Evolutionary conservation across 2,113 vertebrate genomes (phyloP).

Genomic region (Carettochelys insculpta): DNA sequence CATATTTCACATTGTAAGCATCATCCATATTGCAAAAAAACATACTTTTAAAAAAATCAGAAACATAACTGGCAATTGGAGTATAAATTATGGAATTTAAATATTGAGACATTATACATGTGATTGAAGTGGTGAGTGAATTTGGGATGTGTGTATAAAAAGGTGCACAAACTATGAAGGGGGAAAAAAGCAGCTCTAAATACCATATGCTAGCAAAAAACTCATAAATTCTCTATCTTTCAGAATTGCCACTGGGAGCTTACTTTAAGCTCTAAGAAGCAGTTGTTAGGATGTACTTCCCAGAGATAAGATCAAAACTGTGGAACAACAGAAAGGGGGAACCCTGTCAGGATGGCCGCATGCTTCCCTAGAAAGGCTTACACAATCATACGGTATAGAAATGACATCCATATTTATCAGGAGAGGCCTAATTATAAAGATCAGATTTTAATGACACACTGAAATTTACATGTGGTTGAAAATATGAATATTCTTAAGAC

Average conservation of each 20-base stretch:
- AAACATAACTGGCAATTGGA: conserved; percentile 16
- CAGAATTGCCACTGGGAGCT: conserved; percentile 1
- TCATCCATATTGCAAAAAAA: conserved; percentile 30
- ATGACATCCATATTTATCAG: conserved; percentile 78
- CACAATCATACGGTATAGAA: conserved; percentile 64
- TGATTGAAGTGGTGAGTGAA: background rate
- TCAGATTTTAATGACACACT: conserved; percentile 81
- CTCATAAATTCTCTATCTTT: conserved; percentile 9
- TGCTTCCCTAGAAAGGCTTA: conserved; percentile 64
- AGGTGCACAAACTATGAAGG: background rate
- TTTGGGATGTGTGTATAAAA: background rate
- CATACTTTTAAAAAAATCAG: background rate
- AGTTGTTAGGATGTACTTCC: conserved; percentile 42
- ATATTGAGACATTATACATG: conserved; percentile 12
- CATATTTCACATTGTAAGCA: background rate
- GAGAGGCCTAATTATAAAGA: conserved; percentile 83
- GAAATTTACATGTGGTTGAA: conserved; percentile 82
- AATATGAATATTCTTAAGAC: conserved; percentile 78
- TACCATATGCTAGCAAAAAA: background rate
- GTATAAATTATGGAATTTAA: conserved; percentile 12
- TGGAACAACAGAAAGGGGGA: conserved; percentile 51
- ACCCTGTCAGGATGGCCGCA: conserved; percentile 51
- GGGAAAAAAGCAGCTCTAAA: background rate
- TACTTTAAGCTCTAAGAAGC: conserved; percentile 27
- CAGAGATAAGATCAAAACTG: conserved; percentile 29